phyloP scores from a whole-genome alignment of 1,140 invertebrate species.

The Thaumetopoea pityocampa region DNA sequence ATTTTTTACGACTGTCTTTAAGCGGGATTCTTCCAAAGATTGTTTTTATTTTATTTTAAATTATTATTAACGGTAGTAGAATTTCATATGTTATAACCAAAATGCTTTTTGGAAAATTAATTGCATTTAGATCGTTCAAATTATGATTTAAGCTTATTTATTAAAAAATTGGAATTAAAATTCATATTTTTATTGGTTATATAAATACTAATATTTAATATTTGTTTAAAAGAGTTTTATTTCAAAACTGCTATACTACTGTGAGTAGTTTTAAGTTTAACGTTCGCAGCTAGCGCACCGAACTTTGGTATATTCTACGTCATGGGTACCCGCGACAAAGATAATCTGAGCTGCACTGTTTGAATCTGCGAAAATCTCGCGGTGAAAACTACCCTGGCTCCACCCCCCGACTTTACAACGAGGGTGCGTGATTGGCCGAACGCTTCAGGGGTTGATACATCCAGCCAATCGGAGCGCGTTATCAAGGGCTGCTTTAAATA shows the following conservation, averaged over 20 bases:
- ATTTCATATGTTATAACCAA: too few species aligned
- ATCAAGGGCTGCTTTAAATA: slow-evolving; percentile 63
- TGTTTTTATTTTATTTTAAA: too few species aligned
- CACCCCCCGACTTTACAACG: slow-evolving; percentile 55
- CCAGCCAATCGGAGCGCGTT: slow-evolving; percentile 49
- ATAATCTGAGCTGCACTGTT: slow-evolving; percentile 51
- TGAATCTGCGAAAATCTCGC: slow-evolving; percentile 43
- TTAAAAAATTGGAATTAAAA: neutral
- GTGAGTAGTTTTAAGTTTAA: slow-evolving; percentile 5
- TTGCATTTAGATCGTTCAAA: too few species aligned
- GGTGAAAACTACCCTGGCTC: slow-evolving; percentile 65
- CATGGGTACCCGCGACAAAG: slow-evolving; percentile 19
- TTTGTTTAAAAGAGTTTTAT: too few species aligned
- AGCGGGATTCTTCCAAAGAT: too few species aligned
- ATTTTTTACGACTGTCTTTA: too few species aligned
- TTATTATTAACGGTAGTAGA: too few species aligned
- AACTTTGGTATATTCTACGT: slow-evolving; percentile 8
- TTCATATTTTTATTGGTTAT: neutral
- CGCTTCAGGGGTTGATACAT: slow-evolving; percentile 52
- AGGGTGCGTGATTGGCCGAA: slow-evolving; percentile 48
- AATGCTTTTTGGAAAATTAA: too few species aligned
- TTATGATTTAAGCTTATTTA: too few species aligned
- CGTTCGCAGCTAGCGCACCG: slow-evolving; percentile 1
- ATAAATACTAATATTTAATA: neutral
- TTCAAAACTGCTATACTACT: too few species aligned